Evolutionary conservation across 2,113 vertebrate species (phyloP), one percentile per base, ranked within the genome.

Genomic region (Oncorhynchus keta): DNA sequence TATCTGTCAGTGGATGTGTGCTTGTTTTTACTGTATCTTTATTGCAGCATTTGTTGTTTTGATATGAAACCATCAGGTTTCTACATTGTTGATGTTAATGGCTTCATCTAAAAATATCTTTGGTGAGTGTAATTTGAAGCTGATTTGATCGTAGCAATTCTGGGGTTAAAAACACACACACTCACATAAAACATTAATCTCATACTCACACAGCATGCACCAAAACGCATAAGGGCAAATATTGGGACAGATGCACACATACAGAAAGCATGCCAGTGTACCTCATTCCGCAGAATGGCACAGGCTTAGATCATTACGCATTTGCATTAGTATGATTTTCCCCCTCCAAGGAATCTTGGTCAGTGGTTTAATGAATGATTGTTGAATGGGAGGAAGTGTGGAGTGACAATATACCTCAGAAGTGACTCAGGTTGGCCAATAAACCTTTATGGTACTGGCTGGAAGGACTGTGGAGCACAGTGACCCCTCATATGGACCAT

Each of bases 11-110:
- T 61, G 45, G 55, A 4, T 30, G 13, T 48, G 39, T 39, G 45
- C 57, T 22, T 61, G 59, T 61, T 61, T 39, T 57, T 70, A 24
- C n/a, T 28, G 51, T 32, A 16, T 62, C 22, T 65, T 18, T 73
- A 22, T 74, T 55, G 8, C 62, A 65, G 49, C 67, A 22, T 73
- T 13, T 66, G 45, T 55, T 48, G 39, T 70, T 70, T 70, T 70
- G 68, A n/a, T 62, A 62, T 22, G 7, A 22, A 49, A 48, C 45
- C 13, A 20, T 70, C 51, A 55, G 51, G 39, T 39, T 12, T 20
- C 22, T 18, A 18, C 71, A 69, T 45, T 70, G 76, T 49, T 49
- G 55, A 6, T 24, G 35, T 65, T 67, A 7, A 70, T 39, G 22
- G 22, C 13, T 49, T n/a, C n/a, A 13, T 49, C n/a, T 49, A 24